These are phyloP conservation scores for Calosoma granatense DNA, from an alignment of 1,140 invertebrate species.

Conservation along the genomic window DNA sequence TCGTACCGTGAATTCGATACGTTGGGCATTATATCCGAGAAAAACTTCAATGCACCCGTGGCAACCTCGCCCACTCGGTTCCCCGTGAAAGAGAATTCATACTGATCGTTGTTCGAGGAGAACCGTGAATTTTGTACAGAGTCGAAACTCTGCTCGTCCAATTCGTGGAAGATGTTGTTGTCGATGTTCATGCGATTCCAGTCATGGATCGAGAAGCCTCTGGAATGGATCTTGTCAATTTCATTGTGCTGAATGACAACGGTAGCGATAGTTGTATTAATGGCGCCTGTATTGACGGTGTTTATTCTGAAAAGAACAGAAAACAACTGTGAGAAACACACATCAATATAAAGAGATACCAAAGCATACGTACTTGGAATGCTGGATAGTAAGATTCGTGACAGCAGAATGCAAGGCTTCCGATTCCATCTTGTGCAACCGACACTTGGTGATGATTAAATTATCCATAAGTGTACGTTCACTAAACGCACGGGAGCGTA, in stretches of 20 bases:
- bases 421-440: constrained; percentile 41
- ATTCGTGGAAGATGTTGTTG: constrained; percentile 47
- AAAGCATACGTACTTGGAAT: constrained; percentile 46
- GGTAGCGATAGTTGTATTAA: constrained; percentile 49
- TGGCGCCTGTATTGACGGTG: constrained; percentile 46
- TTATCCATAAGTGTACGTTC: constrained; percentile 48
- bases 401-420: constrained; percentile 53
- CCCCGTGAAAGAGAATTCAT: constrained; percentile 48
- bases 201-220: constrained; percentile 46
- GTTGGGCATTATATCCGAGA: constrained; percentile 38
- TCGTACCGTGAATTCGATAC: constrained; percentile 39
- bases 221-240: constrained; percentile 43
- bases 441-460: constrained; percentile 49
- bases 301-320: constrained; percentile 44
- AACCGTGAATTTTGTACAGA: constrained; percentile 26
- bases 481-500: constrained; percentile 54
- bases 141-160: constrained; percentile 44
- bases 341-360: constrained; percentile 13
- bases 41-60: constrained; percentile 42
- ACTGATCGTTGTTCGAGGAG: constrained; percentile 30
- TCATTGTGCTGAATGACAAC: constrained; percentile 49
- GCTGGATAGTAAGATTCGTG: constrained; percentile 50
- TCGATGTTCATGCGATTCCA: constrained; percentile 53
- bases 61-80: constrained; percentile 47
- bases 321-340: constrained; percentile 9